Evolutionary conservation across 1,140 invertebrate species (phyloP), one percentile per base, ranked within the genome.

Genomic region (Trichonephila clavata): DNA sequence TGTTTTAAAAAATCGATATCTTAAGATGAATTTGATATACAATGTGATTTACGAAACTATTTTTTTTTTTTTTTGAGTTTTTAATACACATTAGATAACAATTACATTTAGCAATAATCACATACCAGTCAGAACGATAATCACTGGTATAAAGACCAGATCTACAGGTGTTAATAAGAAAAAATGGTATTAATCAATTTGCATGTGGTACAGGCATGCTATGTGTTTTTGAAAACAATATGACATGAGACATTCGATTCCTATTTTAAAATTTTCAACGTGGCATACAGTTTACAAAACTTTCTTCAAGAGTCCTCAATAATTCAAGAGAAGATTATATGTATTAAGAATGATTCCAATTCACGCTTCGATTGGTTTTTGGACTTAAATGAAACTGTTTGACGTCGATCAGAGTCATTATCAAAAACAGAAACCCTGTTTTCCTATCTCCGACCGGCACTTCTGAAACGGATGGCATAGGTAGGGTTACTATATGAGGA

Each of bases 111-210:
- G 16, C 13, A 16, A 77, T 14, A 77, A 77, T 32, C 1, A 77
- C 71, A 32, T 77, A 77, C 71, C 71, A 77, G 14, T 77, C 71
- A 77, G 18, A 20, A 16, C 27, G 18, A 77, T 18, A 39, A 18
- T 20, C 14, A 77, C 24, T 77, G 71, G 24, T 39, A 39, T 77
- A 32, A 32, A 77, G 24, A 77, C 71, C 71, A 77, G 71, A 77
- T 18, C 71, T 32, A 77, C 71, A 77, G 71, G 71, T 77, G 71
- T 77, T 77, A 77, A 77, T 18, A 39, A 77, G 32, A 14, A 39
- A 4, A 39, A 77, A 39, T 27, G 1, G 71, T 32, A 7, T 32
- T 77, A 27, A 39, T 77, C 32, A 77, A 39, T 77, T 27, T 10
- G 27, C 14, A 39, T 39, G 16, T 18, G 16, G 4, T 18, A 24